Conservation (phyloP, 2,888 invertebrate genomes). For the Conus canariensis region DNA sequence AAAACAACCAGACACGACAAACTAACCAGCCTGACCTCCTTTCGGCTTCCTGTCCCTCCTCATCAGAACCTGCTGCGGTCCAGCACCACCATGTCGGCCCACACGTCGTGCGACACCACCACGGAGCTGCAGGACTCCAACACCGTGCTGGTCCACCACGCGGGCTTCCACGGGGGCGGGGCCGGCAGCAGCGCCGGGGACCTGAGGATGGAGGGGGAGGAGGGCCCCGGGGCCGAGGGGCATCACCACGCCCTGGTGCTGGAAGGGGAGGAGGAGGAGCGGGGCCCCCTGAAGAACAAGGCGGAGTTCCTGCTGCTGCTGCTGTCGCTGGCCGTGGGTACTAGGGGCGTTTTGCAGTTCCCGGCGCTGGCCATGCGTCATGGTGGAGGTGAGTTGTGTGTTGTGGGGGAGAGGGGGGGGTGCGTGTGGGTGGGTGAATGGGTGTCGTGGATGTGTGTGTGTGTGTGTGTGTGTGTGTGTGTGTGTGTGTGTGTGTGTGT, state of each 20-base stretch:
- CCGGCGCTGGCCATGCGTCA: conserved; percentile 85
- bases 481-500: background rate
- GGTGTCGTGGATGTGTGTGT: background rate
- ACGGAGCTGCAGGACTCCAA: conserved; percentile 8
- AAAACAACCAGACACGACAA: too few species aligned
- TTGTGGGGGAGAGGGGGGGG: background rate
- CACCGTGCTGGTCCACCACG: background rate
- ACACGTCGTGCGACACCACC: conserved; percentile 16
- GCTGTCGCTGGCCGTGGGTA: conserved; percentile 82
- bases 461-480: background rate
- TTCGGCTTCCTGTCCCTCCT: background rate
- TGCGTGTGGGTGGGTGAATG: background rate
- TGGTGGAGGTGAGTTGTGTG: conserved; percentile 70
- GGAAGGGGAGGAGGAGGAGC: conserved; percentile 73
- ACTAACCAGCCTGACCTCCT: too few species aligned
- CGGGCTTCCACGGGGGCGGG: background rate
- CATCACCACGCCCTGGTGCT: conserved; percentile 29
- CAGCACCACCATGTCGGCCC: conserved; percentile 24
- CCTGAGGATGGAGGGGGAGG: background rate
- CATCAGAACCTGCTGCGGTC: conserved; percentile 27
- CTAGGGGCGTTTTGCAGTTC: conserved; percentile 82
- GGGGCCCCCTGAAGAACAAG: conserved; percentile 76
- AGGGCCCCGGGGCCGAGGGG: background rate
- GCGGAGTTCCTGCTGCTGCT: conserved; percentile 83
- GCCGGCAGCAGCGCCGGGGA: too few species aligned